Percentiles rank a stretch among this genome's conserved stretches.
phyloP scores from a whole-genome alignment of 2,888 invertebrate genomes.

The Hypomecis atomaria region DNA sequence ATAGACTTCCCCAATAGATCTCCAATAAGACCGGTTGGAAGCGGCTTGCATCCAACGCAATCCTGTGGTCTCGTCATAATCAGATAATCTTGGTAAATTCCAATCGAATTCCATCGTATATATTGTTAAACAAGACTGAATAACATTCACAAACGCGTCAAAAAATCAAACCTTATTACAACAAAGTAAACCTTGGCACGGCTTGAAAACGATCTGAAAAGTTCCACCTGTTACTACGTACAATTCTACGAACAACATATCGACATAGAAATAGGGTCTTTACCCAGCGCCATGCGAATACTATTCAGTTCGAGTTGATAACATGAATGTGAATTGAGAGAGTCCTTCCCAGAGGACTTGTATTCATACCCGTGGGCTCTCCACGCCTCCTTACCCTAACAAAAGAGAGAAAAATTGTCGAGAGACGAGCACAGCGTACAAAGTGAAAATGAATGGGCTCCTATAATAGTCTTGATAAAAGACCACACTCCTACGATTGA shows the following conservation, averaged over 20 bases:
- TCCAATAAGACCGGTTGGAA: no score
- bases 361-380: slow-evolving; percentile 62
- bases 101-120: background rate
- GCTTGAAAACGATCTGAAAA: background rate
- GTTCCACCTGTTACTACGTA: slow-evolving; percentile 9
- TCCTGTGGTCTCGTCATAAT: no score
- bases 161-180: background rate
- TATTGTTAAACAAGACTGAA: background rate
- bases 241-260: background rate
- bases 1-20: no score
- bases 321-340: slow-evolving; percentile 53
- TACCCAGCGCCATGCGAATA: slow-evolving; percentile 22
- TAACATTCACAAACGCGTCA: background rate
- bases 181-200: no score
- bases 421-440: slow-evolving; percentile 62
- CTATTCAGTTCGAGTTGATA: slow-evolving; percentile 37
- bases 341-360: slow-evolving; percentile 52
- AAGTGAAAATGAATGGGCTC: slow-evolving; percentile 67
- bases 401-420: slow-evolving; percentile 70
- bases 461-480: slow-evolving; percentile 63
- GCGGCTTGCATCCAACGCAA: no score
- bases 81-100: no score
- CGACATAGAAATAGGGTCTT: slow-evolving; percentile 28
- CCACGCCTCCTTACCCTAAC: slow-evolving; percentile 58
- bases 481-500: slow-evolving; percentile 53